phyloP scores from a whole-genome alignment of 2,797 vertebrate species.

The Spea hammondii region DNA sequence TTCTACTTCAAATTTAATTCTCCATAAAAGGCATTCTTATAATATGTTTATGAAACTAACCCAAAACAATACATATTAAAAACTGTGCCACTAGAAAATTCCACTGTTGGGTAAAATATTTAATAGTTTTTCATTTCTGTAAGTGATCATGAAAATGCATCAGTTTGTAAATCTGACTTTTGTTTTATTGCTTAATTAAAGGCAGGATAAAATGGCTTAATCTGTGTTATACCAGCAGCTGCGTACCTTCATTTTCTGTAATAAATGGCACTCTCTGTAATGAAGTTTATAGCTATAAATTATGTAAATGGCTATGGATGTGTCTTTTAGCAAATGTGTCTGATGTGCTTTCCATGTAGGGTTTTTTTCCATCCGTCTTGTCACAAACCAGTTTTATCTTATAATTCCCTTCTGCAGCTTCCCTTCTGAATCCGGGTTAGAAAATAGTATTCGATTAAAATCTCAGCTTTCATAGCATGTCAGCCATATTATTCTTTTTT shows the following conservation, averaged over 20 bases:
- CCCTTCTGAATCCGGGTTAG: background rate
- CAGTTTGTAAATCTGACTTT: constrained; percentile 22
- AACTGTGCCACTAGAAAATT: background rate
- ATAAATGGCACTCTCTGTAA: constrained; percentile 36
- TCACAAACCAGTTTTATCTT: background rate
- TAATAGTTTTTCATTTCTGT: constrained; percentile 15
- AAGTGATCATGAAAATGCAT: constrained; percentile 36
- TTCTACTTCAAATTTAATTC: too few relatives aligned
- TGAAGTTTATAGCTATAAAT: constrained; percentile 21
- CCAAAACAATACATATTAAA: too few relatives aligned
- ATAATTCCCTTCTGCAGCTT: background rate
- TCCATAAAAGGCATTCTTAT: too few relatives aligned
- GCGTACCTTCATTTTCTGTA: constrained; percentile 33
- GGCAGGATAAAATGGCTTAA: constrained; percentile 33
- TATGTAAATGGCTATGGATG: background rate
- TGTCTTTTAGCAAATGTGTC: constrained; percentile 1
- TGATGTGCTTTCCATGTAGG: background rate
- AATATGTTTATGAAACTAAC: too few relatives aligned
- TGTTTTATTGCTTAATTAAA: constrained; percentile 42
- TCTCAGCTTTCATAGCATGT: background rate
- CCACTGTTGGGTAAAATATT: background rate
- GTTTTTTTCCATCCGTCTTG: background rate
- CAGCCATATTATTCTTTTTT: background rate
- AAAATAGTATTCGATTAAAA: background rate
- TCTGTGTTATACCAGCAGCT: constrained; percentile 35